Conservation (phyloP, 2,113 vertebrate species). For the Naja naja region DNA sequence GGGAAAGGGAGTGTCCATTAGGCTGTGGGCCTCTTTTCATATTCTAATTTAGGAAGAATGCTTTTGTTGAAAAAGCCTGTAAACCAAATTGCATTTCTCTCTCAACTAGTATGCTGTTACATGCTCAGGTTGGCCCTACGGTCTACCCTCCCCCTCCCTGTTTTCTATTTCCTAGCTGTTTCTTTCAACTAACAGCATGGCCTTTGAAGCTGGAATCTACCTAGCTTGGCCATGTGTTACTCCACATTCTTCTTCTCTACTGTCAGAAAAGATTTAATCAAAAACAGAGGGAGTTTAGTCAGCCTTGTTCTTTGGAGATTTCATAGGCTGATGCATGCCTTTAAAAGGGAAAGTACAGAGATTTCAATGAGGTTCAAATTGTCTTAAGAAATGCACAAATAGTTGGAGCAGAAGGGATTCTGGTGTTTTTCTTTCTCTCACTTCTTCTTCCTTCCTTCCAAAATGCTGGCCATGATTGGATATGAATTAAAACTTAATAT, state of each 20-base stretch:
- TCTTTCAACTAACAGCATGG: constrained; percentile 22
- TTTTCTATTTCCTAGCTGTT: not conserved
- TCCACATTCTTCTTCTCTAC: constrained; percentile 25
- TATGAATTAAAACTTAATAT: not conserved
- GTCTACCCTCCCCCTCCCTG: not conserved
- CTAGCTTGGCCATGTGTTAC: accelerated
- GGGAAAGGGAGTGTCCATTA: not conserved
- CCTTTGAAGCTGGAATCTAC: constrained; percentile 21
- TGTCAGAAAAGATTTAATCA: constrained; percentile 51
- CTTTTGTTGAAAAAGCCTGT: not conserved
- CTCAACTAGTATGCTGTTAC: not conserved
- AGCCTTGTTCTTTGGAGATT: constrained; percentile 33
- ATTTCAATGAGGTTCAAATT: constrained; percentile 35
- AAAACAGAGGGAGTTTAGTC: constrained; percentile 46
- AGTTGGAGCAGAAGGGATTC: not conserved
- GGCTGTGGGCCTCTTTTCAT: not conserved
- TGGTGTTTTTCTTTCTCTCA: not conserved
- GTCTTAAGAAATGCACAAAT: constrained; percentile 14
- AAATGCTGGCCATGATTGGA: not conserved
- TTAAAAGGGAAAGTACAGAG: constrained; percentile 17
- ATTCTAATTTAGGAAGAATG: not conserved
- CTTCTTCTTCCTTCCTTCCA: not conserved
- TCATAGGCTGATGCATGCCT: constrained; percentile 27
- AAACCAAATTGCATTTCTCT: not conserved
- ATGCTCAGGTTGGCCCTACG: not conserved